Base-by-base conservation (phyloP, 2,888 invertebrate genomes). In the Hyppa rectilinea region DNA sequence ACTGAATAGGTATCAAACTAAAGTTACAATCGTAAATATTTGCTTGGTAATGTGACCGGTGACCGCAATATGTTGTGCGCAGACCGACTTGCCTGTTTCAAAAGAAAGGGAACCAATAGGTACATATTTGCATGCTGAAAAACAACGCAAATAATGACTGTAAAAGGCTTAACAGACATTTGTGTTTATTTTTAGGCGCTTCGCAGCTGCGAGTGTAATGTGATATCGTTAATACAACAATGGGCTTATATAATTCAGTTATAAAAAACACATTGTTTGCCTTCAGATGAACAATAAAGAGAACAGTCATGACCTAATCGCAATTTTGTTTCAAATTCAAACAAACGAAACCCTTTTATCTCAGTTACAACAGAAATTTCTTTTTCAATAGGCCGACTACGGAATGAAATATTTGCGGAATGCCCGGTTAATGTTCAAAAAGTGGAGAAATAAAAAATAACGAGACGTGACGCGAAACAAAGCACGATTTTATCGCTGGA, bases 401-500 rank as follows among this genome's bases (percentile, higher is more conserved):
- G 88, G 90, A 90, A 92, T 93, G 90, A 92, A 92, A 93, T 92
- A 92, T 92, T 92, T 92, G 90, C 91, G 89, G 90, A 90, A 92
- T 89, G 87, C 88, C 88, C 87, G 88, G 89, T 89, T 92, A 90
- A 90, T 90, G 90, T 87, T 91, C 81, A 88, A 91, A 92, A 90
- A 92, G 86, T 85, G 89, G 85, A 82, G 82, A 85, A 88, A 91
- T 91, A 92, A 94, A 94, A 94, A 94, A 93, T 92, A 92, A 92
- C 88, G 88, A 89, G 83, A 93, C 92, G 93, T 94, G 94, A 93
- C 92, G 93, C 88, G 87, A 91, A 93, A 93, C 93, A 93, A 94
- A 93, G 91, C 92, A 91, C 91, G 90, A 92, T 94, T 93, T 94
- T 94, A 94, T 94, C 92, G 91, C 83, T 88, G 85, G 88, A 90